Evolutionary conservation across 2,888 invertebrate species (phyloP), one percentile per base, ranked within the genome.

Genomic region (Cancer borealis): DNA sequence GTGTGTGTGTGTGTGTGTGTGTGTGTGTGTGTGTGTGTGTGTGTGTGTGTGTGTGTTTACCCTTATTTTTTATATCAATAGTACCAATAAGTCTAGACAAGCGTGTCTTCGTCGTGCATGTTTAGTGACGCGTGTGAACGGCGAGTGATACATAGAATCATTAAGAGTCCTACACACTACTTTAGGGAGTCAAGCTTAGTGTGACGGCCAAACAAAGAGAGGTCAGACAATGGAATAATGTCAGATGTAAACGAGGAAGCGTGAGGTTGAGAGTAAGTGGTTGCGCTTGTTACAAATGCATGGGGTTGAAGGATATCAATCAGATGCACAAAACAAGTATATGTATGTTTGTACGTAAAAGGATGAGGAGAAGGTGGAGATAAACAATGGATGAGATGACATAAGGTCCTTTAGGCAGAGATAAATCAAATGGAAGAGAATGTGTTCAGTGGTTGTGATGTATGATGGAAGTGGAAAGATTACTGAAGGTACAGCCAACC

Each of bases 1-100:
- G 87, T 87, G 87, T 87, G 87, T 87, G 87, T 87, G 87, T 87
- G 87, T 87, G 87, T 87, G 87, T 87, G 87, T 87, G 87, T 87
- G 87, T 84, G 84, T 84, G 84, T 84, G 84, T 84, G 84, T 84
- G 84, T 84, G 84, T 84, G 84, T 84, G 84, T 84, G 84, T 84
- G 84, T 84, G 84, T 84, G 84, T 84, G 84, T 84, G 54, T 54
- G 54, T 54, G 54, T 54, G 54, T 54, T 8, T 54, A 14, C 54
- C 6, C n/a, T 26, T 73, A n/a, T 3, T 26, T 73, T 73, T 26
- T 73, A n/a, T 73, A 3, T 73, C 26, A n/a, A 21, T 21, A 17
- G 21, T n/a, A 73, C 4, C 66, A 21, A 21, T 66, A 21, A 66
- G 66, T n/a, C 26, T 73, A 4, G 2, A 17, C n/a, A 73, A n/a